Evolutionary conservation across 1,140 invertebrate genomes (phyloP).

Genomic region (Alviniconcha marisindica): DNA sequence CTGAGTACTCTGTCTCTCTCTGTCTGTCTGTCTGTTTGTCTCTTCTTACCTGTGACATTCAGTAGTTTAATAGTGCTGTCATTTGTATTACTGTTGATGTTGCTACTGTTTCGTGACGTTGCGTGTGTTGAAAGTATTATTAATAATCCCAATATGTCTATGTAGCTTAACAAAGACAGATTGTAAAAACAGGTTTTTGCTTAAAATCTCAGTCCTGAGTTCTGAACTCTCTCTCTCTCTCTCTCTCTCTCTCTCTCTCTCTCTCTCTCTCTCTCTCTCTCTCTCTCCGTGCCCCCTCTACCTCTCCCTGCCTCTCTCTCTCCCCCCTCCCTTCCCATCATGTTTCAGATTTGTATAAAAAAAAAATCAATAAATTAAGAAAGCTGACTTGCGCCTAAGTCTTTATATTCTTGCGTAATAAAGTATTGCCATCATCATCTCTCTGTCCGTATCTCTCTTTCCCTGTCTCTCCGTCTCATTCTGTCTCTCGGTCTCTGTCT

Average conservation of each 20-base stretch:
- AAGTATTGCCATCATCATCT: background rate
- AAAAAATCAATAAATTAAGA: background rate
- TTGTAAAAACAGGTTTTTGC: no score
- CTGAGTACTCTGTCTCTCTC: no score
- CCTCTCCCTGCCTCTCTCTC: background rate
- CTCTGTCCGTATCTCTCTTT: constrained; percentile 6
- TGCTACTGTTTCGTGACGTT: no score
- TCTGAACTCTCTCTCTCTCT: background rate
- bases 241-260: background rate
- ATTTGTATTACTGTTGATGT: no score
- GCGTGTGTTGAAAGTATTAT: no score
- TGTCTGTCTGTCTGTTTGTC: no score
- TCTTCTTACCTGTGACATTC: no score
- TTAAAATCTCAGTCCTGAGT: no score
- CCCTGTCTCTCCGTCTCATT: background rate
- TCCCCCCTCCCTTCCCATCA: no score
- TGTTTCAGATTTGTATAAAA: background rate
- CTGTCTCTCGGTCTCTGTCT: background rate
- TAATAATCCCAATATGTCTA: no score
- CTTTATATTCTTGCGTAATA: background rate
- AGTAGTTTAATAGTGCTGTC: no score
- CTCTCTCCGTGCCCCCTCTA: background rate
- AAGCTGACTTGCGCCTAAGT: background rate
- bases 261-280: background rate
- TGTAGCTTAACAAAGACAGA: no score